phyloP scores from a whole-genome alignment of 2,797 vertebrate genomes.

The Muraenolepis orangiensis region DNA sequence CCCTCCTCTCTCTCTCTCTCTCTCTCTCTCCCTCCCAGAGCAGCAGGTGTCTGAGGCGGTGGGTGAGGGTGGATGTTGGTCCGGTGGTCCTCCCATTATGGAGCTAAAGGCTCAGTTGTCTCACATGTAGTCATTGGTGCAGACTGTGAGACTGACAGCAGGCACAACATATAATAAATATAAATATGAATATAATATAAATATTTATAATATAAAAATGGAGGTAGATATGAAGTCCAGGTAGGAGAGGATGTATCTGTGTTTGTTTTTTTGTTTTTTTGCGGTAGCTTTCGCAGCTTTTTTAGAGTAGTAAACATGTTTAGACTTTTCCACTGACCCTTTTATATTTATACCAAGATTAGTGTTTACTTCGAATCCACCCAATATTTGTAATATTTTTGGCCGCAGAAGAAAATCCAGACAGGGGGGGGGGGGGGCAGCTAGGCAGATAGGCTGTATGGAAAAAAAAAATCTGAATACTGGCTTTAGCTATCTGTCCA shows the following conservation, averaged over 20 bases:
- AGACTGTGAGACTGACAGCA: neutral
- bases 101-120: neutral
- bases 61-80: too few species aligned
- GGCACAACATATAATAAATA: neutral
- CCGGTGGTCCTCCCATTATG: neutral
- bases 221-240: neutral
- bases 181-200: neutral
- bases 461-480: neutral
- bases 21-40: too few species aligned
- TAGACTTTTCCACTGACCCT: neutral
- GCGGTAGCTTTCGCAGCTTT: neutral
- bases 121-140: neutral
- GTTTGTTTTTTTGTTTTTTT: slow-evolving; percentile 6
- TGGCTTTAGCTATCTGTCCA: neutral
- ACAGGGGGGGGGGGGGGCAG: too few species aligned
- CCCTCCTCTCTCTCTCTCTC: too few species aligned
- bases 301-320: neutral
- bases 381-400: too few species aligned
- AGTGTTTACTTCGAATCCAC: neutral
- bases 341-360: neutral
- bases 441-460: neutral
- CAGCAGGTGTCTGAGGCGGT: too few species aligned
- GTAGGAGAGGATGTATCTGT: neutral
- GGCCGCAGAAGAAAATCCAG: neutral
- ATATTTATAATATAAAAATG: neutral